Base-by-base conservation (phyloP, 2,797 vertebrate genomes). In the Microtus agrestis region DNA sequence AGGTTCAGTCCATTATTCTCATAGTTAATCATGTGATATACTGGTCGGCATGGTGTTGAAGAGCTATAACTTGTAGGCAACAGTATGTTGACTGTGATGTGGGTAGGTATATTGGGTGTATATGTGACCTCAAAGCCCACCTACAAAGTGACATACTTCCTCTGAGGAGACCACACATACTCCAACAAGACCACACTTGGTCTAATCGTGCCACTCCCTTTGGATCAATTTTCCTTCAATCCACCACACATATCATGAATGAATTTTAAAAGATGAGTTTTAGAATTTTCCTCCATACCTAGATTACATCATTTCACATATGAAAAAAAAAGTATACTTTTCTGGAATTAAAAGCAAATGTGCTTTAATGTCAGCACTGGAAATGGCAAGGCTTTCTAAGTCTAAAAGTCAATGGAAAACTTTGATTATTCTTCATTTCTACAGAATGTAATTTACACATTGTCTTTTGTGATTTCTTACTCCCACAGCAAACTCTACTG, bases 361-460 rank as follows among this genome's bases (percentile, higher is more conserved):
- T 19, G 1, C 5, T 89, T 80, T 89, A 5, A 4, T 56, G 11
- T 89, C 88, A 92, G 29, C 8, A 51, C 79, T 87, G 51, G n/a
- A 87, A 51, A 89, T 89, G 2, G 9, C 48, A 87, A 91, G 29
- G n/a, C 40, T 91, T 93, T 89, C 56, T 91, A 71, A 89, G n/a
- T 7, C 40, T 85, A 87, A 91, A 93, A 67, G 13, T 40, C 71
- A 94, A 3, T 81, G 71, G 87, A 67, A 92, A 95, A 93, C 85
- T 82, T 93, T 86, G 48, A 80, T 67, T 95, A 43, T 73, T 89
- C 13, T 65, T 43, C 19, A 82, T 91, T 91, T 25, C 48, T 90
- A 94, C 19, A 78, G 29, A 48, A 81, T 93, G 31, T 73, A 93
- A 94, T 87, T 96, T 92, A 46, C 77, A 11, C 77, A 48, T 96